Evolutionary conservation across 2,888 invertebrate genomes (phyloP).

Genomic region (Nephrotoma guestfalica): DNA sequence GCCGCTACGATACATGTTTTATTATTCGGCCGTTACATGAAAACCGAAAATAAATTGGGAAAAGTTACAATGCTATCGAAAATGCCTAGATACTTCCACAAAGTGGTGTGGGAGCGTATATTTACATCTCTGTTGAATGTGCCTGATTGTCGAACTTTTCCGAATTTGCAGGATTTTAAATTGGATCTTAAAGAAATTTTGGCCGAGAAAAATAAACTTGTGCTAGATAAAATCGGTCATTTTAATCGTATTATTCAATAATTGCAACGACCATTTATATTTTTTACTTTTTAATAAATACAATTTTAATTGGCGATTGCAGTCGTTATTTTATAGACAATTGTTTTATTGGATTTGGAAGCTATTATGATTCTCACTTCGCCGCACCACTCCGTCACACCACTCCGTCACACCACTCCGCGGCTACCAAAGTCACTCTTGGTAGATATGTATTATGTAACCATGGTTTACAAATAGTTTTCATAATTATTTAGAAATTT

Average conservation of each 20-base stretch:
- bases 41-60: conserved; percentile 41
- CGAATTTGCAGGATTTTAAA: conserved; percentile 41
- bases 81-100: conserved; percentile 46
- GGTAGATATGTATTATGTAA: no score
- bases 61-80: conserved; percentile 25
- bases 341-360: no score
- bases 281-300: no score
- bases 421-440: no score
- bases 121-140: conserved; percentile 72
- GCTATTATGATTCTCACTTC: no score
- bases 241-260: conserved; percentile 19
- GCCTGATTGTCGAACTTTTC: conserved; percentile 58
- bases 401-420: no score
- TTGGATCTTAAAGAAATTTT: conserved; percentile 24
- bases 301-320: no score
- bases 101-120: conserved; percentile 61
- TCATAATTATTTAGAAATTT: no score
- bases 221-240: conserved; percentile 22
- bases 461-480: no score
- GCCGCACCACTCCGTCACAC: no score
- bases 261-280: no score
- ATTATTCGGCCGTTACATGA: conserved; percentile 81
- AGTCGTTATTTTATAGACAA: no score
- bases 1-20: conserved; percentile 79
- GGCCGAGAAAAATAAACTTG: conserved; percentile 23